Evolutionary conservation across 1,140 invertebrate genomes (phyloP), one percentile per base, ranked within the genome.

Genomic region (Heliothis subflexa): DNA sequence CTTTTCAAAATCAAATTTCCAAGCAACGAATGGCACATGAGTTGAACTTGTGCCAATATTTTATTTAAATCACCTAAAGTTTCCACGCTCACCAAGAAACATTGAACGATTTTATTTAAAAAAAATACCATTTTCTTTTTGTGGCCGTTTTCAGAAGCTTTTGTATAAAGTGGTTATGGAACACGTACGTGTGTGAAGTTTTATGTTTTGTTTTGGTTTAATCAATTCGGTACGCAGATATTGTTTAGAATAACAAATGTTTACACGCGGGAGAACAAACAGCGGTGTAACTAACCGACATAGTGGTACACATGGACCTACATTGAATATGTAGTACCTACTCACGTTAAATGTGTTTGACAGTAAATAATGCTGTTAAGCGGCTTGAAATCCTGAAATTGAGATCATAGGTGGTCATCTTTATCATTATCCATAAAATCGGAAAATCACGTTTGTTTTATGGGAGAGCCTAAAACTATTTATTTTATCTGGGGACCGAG

Each of bases 31-130:
- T 85, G 82, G 82, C 78, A 79, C 77, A 82, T 61, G 81, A 84
- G 81, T 87, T 87, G 85, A 86, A 86, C 86, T 86, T 84, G 57
- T 83, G 85, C 85, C 86, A 88, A 88, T 86, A 86, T 85, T 86
- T 88, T 88, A 88, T 88, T 88, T 85, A 86, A 86, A 85, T 88
- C 77, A 78, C 82, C 78, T 14, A 81, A 88, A 88, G 78, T 86
- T 88, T 86, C 59, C 45, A 68, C 78, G 76, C 70, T 81, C 70
- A 55, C 78, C 71, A 28, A 81, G 83, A 81, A 80, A 83, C 83
- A 81, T 72, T 80, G 75, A 82, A 79, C 72, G 78, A 80, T 84
- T 84, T 86, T 82, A 83, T 84, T 79, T 83, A 66, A 70, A 79
- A 81, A 70, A 79, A 81, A 70, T 72, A 62, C 68, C 33, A 75